Percentiles rank a stretch among this genome's conserved stretches.
Evolutionary conservation across 2,797 vertebrate genomes (phyloP).

Genomic region (Oreochromis grahami): DNA sequence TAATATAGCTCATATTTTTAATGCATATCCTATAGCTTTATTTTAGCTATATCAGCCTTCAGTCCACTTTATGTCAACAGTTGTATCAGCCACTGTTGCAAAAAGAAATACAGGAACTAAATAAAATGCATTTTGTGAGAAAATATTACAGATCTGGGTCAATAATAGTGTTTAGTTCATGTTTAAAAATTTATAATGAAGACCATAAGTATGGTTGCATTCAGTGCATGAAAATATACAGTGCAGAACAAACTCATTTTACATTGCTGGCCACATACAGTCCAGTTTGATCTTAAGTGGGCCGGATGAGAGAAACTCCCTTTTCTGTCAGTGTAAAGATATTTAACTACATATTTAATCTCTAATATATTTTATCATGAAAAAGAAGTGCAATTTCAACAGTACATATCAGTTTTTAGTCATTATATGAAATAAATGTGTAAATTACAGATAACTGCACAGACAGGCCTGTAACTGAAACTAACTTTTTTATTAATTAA

Average conservation of each 20-base stretch:
- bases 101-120: background rate
- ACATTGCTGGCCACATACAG: background rate
- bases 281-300: background rate
- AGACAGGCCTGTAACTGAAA: background rate
- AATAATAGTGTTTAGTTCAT: background rate
- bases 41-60: background rate
- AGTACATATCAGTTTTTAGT: background rate
- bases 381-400: background rate
- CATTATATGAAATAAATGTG: background rate
- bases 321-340: background rate
- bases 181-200: background rate
- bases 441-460: background rate
- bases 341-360: background rate
- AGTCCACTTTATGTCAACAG: background rate
- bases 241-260: background rate
- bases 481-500: rapidly evolving
- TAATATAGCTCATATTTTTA: background rate
- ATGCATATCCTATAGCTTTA: background rate
- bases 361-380: background rate
- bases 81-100: background rate
- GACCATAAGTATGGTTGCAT: background rate
- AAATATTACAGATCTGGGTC: background rate
- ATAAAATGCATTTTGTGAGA: background rate
- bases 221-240: background rate
- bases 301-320: background rate